A percentile compares a stretch with the other conserved stretches of the same genome.
phyloP scores from a whole-genome alignment of 2,888 invertebrate genomes.

The Oscheius sp. region DNA sequence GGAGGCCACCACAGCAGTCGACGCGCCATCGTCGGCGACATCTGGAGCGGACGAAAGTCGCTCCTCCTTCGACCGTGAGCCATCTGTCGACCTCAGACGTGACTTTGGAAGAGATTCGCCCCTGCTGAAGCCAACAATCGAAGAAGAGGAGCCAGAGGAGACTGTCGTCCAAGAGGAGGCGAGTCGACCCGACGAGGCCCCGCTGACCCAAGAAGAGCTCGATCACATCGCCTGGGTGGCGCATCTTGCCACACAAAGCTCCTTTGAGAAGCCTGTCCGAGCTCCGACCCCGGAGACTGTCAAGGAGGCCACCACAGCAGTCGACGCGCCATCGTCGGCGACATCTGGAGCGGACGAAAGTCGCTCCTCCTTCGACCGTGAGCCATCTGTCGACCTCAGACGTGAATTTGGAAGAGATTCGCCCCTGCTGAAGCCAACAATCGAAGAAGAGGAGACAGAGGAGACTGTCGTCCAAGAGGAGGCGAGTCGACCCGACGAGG shows the following conservation, averaged over 20 bases:
- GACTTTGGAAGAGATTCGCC: constrained; percentile 3
- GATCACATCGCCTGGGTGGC: constrained; percentile 53
- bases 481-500: neutral
- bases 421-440: neutral
- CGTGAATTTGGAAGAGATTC: constrained; percentile 37
- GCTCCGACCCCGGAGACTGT: neutral
- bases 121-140: neutral
- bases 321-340: neutral
- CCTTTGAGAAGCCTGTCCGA: constrained; percentile 37
- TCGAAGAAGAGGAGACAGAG: constrained; percentile 16
- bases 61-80: neutral
- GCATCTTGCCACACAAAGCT: constrained; percentile 45
- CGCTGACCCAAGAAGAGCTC: constrained; percentile 45
- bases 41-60: constrained; percentile 11
- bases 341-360: too few species aligned
- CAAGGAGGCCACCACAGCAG: too few species aligned
- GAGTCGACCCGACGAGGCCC: too few species aligned
- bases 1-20: too few species aligned
- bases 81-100: neutral
- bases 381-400: constrained; percentile 20
- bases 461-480: neutral
- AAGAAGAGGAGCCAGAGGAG: neutral
- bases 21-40: constrained; percentile 17
- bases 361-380: neutral
- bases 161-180: neutral